Conservation (phyloP, 2,888 invertebrate species). For the Dasysyrphus tricinctus region DNA sequence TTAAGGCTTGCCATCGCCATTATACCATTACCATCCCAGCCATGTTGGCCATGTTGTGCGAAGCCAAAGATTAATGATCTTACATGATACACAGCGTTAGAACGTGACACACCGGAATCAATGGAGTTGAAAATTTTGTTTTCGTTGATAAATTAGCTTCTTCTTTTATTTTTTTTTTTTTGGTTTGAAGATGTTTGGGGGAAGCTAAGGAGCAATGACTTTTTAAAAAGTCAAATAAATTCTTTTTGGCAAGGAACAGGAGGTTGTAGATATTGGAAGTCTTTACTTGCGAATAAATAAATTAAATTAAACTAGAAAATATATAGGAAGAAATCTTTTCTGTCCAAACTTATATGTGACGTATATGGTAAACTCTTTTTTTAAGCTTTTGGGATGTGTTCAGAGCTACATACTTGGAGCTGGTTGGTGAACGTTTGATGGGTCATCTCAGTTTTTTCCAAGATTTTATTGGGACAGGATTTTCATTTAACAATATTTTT, state of each 20-base stretch:
- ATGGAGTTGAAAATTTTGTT: constrained; percentile 55
- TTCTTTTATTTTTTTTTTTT: not conserved
- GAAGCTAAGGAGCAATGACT: constrained; percentile 3
- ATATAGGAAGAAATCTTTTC: too few relatives aligned
- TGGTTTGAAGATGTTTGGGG: not conserved
- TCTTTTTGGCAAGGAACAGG: not conserved
- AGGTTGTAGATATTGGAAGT: too few relatives aligned
- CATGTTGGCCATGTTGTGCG: constrained; percentile 9
- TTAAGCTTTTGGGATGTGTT: too few relatives aligned
- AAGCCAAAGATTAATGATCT: constrained; percentile 59
- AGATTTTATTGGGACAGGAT: too few relatives aligned
- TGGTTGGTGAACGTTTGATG: too few relatives aligned
- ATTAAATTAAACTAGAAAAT: too few relatives aligned
- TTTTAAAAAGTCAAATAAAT: constrained; percentile 17
- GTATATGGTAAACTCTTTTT: too few relatives aligned
- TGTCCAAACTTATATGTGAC: too few relatives aligned
- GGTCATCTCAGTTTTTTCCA: too few relatives aligned
- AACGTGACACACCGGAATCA: constrained; percentile 57
- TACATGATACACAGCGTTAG: constrained; percentile 54
- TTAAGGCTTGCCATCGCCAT: constrained; percentile 15
- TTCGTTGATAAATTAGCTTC: constrained; percentile 27
- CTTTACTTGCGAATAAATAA: too few relatives aligned
- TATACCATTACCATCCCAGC: not conserved
- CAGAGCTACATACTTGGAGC: too few relatives aligned
- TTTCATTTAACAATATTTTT: too few relatives aligned